Evolutionary conservation across 92 coral and sea anemone species (phyloP), one percentile per base, ranked within the genome.

Genomic region (Heliopora coerulea): DNA sequence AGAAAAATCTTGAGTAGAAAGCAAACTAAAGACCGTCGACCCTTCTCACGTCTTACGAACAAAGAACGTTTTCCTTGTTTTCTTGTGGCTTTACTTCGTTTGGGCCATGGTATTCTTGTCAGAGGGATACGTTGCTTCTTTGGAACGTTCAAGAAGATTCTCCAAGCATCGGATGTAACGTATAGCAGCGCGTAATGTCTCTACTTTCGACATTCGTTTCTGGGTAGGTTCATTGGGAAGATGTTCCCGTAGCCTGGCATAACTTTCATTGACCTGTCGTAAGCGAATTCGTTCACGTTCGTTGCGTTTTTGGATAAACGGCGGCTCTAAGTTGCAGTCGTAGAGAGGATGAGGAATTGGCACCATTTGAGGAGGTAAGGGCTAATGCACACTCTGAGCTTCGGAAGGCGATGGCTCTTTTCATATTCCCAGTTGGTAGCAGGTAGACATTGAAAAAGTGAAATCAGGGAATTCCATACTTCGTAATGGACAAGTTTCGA

Each of bases 341-440:
- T 95, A 95, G 34, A 95, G 73, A 29, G 97, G 99, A 76, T 95
- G 99, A 0, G 99, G 99, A 28, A 95, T 86, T n/a, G 99, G 99
- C 89, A 95, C 89, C 59, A 95, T 89, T 61, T 91, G 96, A n/a
- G 99, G 97, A 5, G 91, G 87, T 57, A 90, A 95, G 6, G 78
- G 64, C 9, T 88, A 88, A 1, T 91, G 89, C 74, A 85, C 63
- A 5, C 52, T 64, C 26, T 82, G 90, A 54, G 83, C 87, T 8
- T 85, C 62, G 54, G 83, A 54, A 24, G 96, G 89, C 12, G 96
- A 31, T 49, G 85, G 91, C 63, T 95, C 99, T 65, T 86, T 95
- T 23, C 97, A 97, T 41, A 95, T 95, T 70, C 99, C 99, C 35
- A 95, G 82, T 72, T 95, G 99, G 78, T 95, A 95, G 50, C 99